These are phyloP conservation scores for Steinernema scapterisci DNA, from an alignment of 2,888 invertebrate species.

Conservation along the genomic window DNA sequence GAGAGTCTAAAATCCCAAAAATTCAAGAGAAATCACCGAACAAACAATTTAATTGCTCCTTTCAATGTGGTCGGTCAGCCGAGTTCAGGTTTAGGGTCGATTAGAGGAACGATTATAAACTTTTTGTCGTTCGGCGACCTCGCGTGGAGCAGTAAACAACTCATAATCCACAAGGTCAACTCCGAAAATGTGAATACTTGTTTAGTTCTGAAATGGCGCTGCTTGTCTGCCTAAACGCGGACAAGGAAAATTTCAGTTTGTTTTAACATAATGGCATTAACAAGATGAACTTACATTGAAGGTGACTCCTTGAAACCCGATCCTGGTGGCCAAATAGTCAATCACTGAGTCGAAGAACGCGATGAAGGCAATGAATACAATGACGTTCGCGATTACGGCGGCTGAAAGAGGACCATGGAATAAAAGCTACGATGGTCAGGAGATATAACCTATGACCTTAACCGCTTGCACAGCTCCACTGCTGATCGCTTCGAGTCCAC, in stretches of 20 bases:
- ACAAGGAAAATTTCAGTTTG: neutral
- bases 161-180: too few species aligned
- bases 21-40: too few species aligned
- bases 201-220: too few species aligned
- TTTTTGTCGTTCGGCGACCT: too few species aligned
- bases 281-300: slow-evolving; percentile 28
- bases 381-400: slow-evolving; percentile 85
- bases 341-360: slow-evolving; percentile 81
- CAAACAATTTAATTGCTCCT: too few species aligned
- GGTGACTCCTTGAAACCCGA: slow-evolving; percentile 71
- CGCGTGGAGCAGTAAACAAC: too few species aligned
- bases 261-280: slow-evolving; percentile 1
- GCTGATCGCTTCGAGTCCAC: slow-evolving; percentile 86
- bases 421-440: too few species aligned
- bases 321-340: slow-evolving; percentile 79
- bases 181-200: too few species aligned
- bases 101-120: too few species aligned
- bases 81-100: too few species aligned
- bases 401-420: slow-evolving; percentile 66
- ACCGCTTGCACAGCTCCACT: slow-evolving; percentile 83
- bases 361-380: slow-evolving; percentile 85
- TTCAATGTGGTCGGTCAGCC: too few species aligned
- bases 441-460: slow-evolving; percentile 74
- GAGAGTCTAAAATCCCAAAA: slow-evolving; percentile 26
- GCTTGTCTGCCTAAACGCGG: too few species aligned